A percentile compares a stretch with the other conserved stretches of the same genome.
phyloP scores from a whole-genome alignment of 2,888 invertebrate species.

The Cryptocheilus praepositus region DNA sequence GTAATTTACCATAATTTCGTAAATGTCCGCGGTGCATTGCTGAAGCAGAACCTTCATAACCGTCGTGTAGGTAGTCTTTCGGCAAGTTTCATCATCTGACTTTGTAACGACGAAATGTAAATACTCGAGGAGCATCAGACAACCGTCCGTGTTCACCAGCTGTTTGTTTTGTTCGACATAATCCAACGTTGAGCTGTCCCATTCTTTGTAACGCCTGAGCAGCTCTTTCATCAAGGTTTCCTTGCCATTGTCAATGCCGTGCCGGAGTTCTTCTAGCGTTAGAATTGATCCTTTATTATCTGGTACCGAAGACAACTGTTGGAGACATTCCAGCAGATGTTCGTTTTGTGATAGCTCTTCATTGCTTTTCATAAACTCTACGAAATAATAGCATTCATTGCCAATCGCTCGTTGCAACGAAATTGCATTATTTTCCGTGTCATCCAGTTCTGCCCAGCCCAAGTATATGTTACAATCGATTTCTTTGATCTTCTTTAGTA shows the following conservation, averaged over 20 bases:
- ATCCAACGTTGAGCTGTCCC: slow-evolving; percentile 56
- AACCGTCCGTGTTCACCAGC: slow-evolving; percentile 53
- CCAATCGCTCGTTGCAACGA: slow-evolving; percentile 66
- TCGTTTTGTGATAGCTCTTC: slow-evolving; percentile 46
- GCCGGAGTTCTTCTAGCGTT: slow-evolving; percentile 54
- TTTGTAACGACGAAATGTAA: slow-evolving; percentile 48
- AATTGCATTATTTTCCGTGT: slow-evolving; percentile 52
- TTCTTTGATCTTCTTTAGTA: slow-evolving; percentile 61
- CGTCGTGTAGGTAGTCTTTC: slow-evolving; percentile 40
- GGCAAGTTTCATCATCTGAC: slow-evolving; percentile 40
- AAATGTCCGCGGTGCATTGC: slow-evolving; percentile 52
- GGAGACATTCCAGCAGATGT: slow-evolving; percentile 57
- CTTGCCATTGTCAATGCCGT: slow-evolving; percentile 46
- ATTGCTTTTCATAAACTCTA: slow-evolving; percentile 50
- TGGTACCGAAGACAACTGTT: slow-evolving; percentile 61
- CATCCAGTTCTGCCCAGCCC: slow-evolving; percentile 64
- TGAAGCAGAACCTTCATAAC: slow-evolving; percentile 46
- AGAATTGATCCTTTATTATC: slow-evolving; percentile 34
- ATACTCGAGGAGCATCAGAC: slow-evolving; percentile 57
- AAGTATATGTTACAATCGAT: slow-evolving; percentile 63
- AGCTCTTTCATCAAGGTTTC: slow-evolving; percentile 54
- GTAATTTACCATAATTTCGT: slow-evolving; percentile 55
- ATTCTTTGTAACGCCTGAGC: slow-evolving; percentile 58
- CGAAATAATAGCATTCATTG: slow-evolving; percentile 59
- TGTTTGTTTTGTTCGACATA: slow-evolving; percentile 41